These are phyloP conservation scores for Drosophila gaucha DNA, from an alignment of 2,888 invertebrate genomes.

Conservation along the genomic window DNA sequence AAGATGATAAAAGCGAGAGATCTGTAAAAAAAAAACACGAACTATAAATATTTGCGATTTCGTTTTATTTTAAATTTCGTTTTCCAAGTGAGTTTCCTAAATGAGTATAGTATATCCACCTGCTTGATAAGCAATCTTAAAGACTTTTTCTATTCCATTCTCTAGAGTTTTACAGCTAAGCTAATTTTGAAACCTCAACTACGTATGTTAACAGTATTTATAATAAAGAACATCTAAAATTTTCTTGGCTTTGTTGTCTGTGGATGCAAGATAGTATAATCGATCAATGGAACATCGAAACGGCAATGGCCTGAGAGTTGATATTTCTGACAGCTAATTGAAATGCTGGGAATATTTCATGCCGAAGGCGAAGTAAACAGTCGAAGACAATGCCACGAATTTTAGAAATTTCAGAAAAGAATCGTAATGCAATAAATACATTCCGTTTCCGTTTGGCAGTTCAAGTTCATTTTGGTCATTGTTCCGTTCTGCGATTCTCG, in stretches of 20 bases:
- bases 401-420: constrained; percentile 6
- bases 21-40: too few species aligned
- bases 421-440: constrained; percentile 22
- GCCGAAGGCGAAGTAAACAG: constrained; percentile 38
- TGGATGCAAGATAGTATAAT: neutral
- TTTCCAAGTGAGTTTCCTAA: too few species aligned
- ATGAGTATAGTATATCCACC: too few species aligned
- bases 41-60: too few species aligned
- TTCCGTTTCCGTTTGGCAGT: constrained; percentile 39
- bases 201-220: too few species aligned
- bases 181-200: too few species aligned
- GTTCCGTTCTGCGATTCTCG: constrained; percentile 22
- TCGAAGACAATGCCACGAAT: constrained; percentile 18
- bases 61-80: too few species aligned
- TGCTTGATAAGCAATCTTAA: too few species aligned
- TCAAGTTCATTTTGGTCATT: constrained; percentile 21
- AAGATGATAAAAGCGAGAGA: too few species aligned
- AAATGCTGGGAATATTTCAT: constrained; percentile 8
- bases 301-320: constrained; percentile 23
- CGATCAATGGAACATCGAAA: constrained; percentile 23
- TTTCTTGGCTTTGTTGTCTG: neutral
- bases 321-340: constrained; percentile 28
- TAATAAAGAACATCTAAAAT: too few species aligned
- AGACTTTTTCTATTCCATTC: too few species aligned
- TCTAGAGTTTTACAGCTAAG: too few species aligned